Evolutionary conservation across 1,140 invertebrate genomes (phyloP).

Genomic region (Drosophila setifemur): DNA sequence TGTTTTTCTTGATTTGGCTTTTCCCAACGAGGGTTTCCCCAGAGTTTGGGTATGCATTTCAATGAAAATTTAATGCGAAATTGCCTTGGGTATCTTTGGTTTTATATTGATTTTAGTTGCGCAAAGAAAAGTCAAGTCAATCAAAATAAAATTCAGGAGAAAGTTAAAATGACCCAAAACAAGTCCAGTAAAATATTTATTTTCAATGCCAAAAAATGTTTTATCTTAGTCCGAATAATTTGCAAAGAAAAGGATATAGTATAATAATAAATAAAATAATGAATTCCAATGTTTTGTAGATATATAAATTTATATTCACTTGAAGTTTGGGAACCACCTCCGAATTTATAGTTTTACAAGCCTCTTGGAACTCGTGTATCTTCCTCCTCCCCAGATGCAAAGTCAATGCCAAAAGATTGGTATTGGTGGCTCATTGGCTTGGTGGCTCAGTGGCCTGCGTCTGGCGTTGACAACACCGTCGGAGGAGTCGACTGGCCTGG

Average conservation of each 20-base stretch:
- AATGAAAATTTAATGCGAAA: not conserved
- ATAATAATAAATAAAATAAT: too few species aligned
- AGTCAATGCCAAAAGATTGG: conserved; percentile 56
- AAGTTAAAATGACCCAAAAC: too few species aligned
- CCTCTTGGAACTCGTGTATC: not conserved
- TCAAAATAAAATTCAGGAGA: too few species aligned
- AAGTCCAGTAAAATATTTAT: too few species aligned
- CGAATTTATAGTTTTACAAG: too few species aligned
- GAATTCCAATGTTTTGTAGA: too few species aligned
- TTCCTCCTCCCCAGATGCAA: conserved; percentile 29
- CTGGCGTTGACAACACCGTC: conserved; percentile 59
- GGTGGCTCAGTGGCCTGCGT: conserved; percentile 15
- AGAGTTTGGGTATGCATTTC: not conserved
- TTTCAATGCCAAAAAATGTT: too few species aligned
- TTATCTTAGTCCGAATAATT: too few species aligned
- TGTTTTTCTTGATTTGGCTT: conserved; percentile 56
- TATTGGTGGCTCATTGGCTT: conserved; percentile 18
- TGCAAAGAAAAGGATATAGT: too few species aligned
- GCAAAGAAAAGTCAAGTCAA: too few species aligned
- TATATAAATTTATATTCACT: too few species aligned
- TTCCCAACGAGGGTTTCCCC: conserved; percentile 45
- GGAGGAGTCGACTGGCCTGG: conserved; percentile 55
- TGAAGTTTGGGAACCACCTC: too few species aligned
- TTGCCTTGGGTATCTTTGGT: not conserved
- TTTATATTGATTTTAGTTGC: not conserved